Evolutionary conservation across 23 tunicate genomes (phyloP), one percentile per base, ranked within the genome.

Genomic region (Aplidium turbinatum): DNA sequence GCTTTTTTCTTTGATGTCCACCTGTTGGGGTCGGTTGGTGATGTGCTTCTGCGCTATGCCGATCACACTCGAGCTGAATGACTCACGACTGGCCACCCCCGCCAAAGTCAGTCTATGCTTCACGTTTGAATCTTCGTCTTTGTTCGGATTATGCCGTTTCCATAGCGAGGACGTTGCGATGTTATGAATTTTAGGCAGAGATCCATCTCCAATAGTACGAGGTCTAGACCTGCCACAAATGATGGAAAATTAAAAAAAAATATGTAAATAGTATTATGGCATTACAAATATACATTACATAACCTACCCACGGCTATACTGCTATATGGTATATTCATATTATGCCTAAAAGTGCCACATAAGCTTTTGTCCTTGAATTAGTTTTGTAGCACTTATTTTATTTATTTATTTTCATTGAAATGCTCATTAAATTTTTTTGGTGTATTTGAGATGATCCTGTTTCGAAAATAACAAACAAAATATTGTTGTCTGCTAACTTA

Each of bases 201-300:
- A 28, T 16, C 87, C 79, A 38, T 70, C 77, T 1, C 87, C 87
- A 47, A 54, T 72, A 0, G 87, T 81, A 33, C 66, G 87, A 3
- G 87, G 87, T 22, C 87, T n/a, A 45, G 87, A 72, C 72, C 87
- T 81, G 33, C n/a, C n/a, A n/a, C n/a, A n/a, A n/a, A n/a, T n/a
- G n/a, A n/a, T n/a, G n/a, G n/a, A n/a, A n/a, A n/a, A n/a, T n/a
- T n/a, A n/a, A n/a, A n/a, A n/a, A n/a, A n/a, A n/a, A n/a, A n/a
- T n/a, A n/a, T n/a, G n/a, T n/a, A n/a, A n/a, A n/a, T n/a, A n/a
- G n/a, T n/a, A n/a, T n/a, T n/a, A n/a, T n/a, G n/a, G n/a, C n/a
- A n/a, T n/a, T n/a, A n/a, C n/a, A n/a, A n/a, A n/a, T n/a, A n/a
- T n/a, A n/a, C n/a, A n/a, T n/a, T n/a, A n/a, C n/a, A n/a, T n/a